Base-by-base conservation (phyloP, 2,113 vertebrate species). In the Hippocampus comes region DNA sequence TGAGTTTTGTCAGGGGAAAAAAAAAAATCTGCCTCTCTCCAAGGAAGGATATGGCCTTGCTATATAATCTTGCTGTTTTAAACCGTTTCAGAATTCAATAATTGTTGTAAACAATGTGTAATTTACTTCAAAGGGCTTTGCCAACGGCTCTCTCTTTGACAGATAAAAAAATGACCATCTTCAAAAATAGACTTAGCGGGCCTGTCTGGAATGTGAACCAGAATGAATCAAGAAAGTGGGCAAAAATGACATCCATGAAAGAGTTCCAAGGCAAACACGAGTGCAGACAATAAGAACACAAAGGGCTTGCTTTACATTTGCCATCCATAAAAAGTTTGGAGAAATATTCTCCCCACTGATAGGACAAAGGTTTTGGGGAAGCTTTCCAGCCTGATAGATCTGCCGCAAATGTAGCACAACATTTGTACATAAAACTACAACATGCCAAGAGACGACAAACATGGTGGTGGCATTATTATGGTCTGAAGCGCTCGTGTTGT, bases 1-100 rank as follows among this genome's bases (percentile, higher is more conserved):
- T 63, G 79, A 82, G 82, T 83, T 63, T 89, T 90, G 85, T 91
- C 91, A 88, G 82, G 84, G n/a, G n/a, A n/a, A n/a, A n/a, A 78
- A 79, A 88, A 89, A 77, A 74, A 80, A 77, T 78, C 79, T 42
- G 38, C 63, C 72, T 89, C 78, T 82, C 80, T 87, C 81, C 79
- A 63, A 79, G 78, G 70, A 77, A 75, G 85, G 79, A 80, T 81
- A 73, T 79, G 73, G 78, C 85, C 85, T 84, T 89, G 90, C 84
- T 85, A 86, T 89, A 79, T 80, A 90, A 90, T 90, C 84, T 77
- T 9, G 71, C 63, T 83, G 80, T 80, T 91, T 90, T 88, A 91
- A 91, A 92, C 88, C 90, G 88, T 89, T 90, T 89, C 87, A 88
- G 84, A 84, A 84, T 86, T 83, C 81, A 91, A 90, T 89, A 90